These are phyloP conservation scores for Eupeodes corollae DNA, from an alignment of 1,140 invertebrate genomes.

Conservation along the genomic window DNA sequence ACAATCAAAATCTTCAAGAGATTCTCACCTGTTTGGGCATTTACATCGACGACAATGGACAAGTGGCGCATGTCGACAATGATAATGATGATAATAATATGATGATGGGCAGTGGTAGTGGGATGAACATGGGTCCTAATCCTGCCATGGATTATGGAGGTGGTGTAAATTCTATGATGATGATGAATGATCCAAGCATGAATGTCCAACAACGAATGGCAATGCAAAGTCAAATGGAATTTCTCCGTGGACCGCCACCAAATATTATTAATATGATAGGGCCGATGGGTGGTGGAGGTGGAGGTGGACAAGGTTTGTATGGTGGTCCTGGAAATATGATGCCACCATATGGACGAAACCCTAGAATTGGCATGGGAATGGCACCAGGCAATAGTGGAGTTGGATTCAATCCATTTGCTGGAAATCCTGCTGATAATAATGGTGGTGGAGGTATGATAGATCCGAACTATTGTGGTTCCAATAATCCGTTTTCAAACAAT, in stretches of 20 bases:
- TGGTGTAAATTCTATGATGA: conserved; percentile 34
- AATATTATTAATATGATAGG: conserved; percentile 9
- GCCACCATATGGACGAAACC: conserved; percentile 30
- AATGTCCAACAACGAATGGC: conserved; percentile 26
- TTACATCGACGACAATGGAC: conserved; percentile 42
- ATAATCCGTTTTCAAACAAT: too few species aligned
- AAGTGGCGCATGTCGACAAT: conserved; percentile 40
- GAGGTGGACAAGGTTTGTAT: conserved; percentile 14
- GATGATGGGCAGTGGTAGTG: conserved; percentile 39
- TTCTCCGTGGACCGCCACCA: conserved; percentile 25
- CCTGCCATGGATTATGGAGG: conserved; percentile 13
- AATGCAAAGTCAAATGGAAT: conserved; percentile 18
- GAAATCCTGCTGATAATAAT: neutral
- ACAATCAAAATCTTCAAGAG: conserved; percentile 40
- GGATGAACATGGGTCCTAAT: conserved; percentile 33
- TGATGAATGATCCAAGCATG: conserved; percentile 34
- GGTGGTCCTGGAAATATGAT: conserved; percentile 24
- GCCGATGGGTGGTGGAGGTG: conserved; percentile 3
- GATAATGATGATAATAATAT: conserved; percentile 25
- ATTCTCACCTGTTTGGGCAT: conserved; percentile 46
- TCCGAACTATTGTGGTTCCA: too few species aligned
- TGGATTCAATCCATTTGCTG: conserved; percentile 38
- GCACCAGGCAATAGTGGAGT: conserved; percentile 30
- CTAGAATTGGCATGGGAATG: conserved; percentile 15
- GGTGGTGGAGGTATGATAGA: too few species aligned